Percentiles rank a stretch among this genome's conserved stretches.
Evolutionary conservation across 2,113 vertebrate species (phyloP).

Genomic region (Empidonax alnorum): DNA sequence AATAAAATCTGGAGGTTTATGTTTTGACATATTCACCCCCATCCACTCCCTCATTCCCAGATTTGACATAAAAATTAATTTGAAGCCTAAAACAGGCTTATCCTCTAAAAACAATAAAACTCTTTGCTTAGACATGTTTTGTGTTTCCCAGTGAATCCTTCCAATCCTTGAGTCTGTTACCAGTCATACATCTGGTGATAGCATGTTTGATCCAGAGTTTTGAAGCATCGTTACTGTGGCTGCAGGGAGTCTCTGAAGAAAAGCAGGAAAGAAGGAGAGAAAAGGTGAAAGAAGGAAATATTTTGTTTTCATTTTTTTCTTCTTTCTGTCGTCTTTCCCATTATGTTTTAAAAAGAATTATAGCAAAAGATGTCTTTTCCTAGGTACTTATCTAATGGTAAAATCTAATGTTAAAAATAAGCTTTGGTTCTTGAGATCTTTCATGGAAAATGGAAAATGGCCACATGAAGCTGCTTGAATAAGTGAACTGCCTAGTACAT

Average conservation of each 20-base stretch:
- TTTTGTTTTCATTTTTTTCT: not conserved
- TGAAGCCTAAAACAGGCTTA: not conserved
- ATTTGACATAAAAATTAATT: not conserved
- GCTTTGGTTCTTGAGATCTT: not conserved
- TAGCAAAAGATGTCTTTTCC: not conserved
- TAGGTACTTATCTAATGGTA: not conserved
- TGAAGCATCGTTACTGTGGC: not conserved
- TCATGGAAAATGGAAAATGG: not conserved
- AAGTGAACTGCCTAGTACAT: not conserved
- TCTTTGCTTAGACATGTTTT: not conserved
- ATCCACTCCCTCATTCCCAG: not conserved
- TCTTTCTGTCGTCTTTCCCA: not conserved
- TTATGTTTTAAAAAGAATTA: not conserved
- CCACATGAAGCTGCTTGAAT: not conserved
- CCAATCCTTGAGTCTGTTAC: not conserved
- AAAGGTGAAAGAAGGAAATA: not conserved
- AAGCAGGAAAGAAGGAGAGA: not conserved
- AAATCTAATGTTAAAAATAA: not conserved
- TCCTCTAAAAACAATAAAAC: not conserved
- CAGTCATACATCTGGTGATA: not conserved
- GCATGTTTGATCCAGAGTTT: not conserved
- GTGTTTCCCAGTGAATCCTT: not conserved
- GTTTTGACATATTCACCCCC: not conserved
- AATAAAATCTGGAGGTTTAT: not conserved
- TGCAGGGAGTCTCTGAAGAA: not conserved